Base-by-base conservation (phyloP, 2,797 vertebrate genomes). In the Urocyon cinereoargenteus region DNA sequence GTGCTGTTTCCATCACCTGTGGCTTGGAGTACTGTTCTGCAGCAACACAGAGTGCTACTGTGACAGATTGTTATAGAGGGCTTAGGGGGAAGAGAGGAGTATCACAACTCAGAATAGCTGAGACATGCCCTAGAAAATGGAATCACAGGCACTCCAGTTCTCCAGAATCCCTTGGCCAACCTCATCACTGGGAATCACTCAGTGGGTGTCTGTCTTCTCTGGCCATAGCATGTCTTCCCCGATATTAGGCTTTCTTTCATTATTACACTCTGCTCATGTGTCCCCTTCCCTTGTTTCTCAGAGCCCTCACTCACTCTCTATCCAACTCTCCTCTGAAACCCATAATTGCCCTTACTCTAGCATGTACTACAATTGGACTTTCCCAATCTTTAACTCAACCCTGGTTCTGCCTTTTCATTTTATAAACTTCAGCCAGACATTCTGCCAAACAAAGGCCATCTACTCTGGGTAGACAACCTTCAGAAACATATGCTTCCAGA, bases 401-500 rank as follows among this genome's bases (percentile, higher is more conserved):
- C 22, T 68, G 4, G 61, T 72, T 8, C 28, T 92, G 79, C 7
- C 1, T 87, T 86, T 96, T 51, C 51, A 75, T 88, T 70, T 92
- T 87, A 72, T 82, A 13, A 81, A 66, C 40, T 85, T 94, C 49
- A 82, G 18, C 19, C 14, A 66, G 18, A 16, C 7, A 73, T 94
- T 96, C 75, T 91, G 66, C 22, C 64, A 93, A 83, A 73, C 34
- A 55, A 28, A n/a, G 34, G 22, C 24, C n/a, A 11, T 79, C 15
- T 53, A 89, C 26, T 96, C 57, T 90, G 77, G 18, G 36, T 81
- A 83, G 31, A 92, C 34, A 75, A 26, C 26, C 36, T 92, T 91
- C 68, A 57, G 45, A 82, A 94, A 34, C 59, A 85, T 40, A 64
- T 73, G 19, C 34, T 68, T 94, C 90, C 64, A 95, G 84, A 66